phyloP scores from a whole-genome alignment of 2,797 vertebrate genomes.

The Nannoperca australis region DNA sequence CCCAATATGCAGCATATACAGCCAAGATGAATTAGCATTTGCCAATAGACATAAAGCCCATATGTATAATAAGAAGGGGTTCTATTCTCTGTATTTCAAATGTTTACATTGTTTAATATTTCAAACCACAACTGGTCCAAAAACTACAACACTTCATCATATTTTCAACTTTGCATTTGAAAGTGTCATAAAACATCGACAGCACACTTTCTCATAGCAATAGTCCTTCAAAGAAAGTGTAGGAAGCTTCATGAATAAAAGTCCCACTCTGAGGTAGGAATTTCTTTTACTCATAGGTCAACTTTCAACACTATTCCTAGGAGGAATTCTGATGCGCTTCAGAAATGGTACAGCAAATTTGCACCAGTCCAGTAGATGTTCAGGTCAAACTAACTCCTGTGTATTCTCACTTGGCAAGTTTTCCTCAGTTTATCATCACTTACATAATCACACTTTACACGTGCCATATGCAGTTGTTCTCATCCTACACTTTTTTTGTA shows the following conservation, averaged over 20 bases:
- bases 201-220: not conserved
- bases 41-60: not conserved
- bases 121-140: not conserved
- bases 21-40: not conserved
- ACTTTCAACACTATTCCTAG: not conserved
- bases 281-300: not conserved
- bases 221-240: not conserved
- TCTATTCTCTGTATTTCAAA: too few species aligned
- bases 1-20: not conserved
- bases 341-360: constrained; percentile 1
- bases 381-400: not conserved
- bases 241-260: not conserved
- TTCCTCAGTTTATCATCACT: constrained; percentile 13
- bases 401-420: not conserved
- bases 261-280: not conserved
- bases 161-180: not conserved
- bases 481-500: constrained; percentile 5
- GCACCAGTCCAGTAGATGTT: not conserved
- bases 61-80: not conserved
- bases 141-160: not conserved
- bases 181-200: not conserved
- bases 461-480: not conserved
- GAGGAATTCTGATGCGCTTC: not conserved
- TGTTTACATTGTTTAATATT: not conserved
- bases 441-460: constrained; percentile 22